Percentiles rank a stretch among this genome's conserved stretches.
Evolutionary conservation across 1,140 invertebrate species (phyloP).

Genomic region (Drosophila insularis): DNA sequence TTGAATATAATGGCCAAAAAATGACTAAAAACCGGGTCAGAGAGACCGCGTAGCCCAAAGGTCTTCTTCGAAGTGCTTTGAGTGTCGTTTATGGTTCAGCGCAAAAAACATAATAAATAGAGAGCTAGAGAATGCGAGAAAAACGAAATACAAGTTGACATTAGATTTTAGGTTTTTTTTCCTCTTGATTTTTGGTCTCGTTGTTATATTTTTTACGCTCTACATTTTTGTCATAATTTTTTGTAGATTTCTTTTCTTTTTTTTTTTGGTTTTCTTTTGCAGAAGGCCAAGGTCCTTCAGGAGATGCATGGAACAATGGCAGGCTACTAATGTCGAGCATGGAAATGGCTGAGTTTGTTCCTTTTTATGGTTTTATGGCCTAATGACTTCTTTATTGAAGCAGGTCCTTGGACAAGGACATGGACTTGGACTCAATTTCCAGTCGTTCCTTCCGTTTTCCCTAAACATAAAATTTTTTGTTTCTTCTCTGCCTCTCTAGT

Average conservation of each 20-base stretch:
- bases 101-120: slow-evolving; percentile 34
- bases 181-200: slow-evolving; percentile 66
- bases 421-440: neutral
- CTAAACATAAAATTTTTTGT: neutral
- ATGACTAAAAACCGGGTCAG: slow-evolving; percentile 56
- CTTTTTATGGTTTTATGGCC: slow-evolving; percentile 75
- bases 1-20: slow-evolving; percentile 52
- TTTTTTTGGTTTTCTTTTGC: slow-evolving; percentile 10
- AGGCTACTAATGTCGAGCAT: slow-evolving; percentile 74
- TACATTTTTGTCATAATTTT: slow-evolving; percentile 58
- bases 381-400: slow-evolving; percentile 78
- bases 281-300: slow-evolving; percentile 9
- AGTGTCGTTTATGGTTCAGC: slow-evolving; percentile 44
- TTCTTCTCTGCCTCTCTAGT: too few relatives aligned
- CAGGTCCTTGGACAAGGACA: slow-evolving; percentile 53
- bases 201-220: slow-evolving; percentile 80
- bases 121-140: slow-evolving; percentile 6
- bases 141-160: slow-evolving; percentile 52
- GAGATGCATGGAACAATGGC: slow-evolving; percentile 29
- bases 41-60: slow-evolving; percentile 20
- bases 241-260: neutral
- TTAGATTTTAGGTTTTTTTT: slow-evolving; percentile 68
- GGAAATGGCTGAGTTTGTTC: slow-evolving; percentile 24
- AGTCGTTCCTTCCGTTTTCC: slow-evolving; percentile 60
- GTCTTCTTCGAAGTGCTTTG: slow-evolving; percentile 45